These are phyloP conservation scores for Prionace glauca DNA, from an alignment of 2,797 vertebrate species.

Conservation along the genomic window DNA sequence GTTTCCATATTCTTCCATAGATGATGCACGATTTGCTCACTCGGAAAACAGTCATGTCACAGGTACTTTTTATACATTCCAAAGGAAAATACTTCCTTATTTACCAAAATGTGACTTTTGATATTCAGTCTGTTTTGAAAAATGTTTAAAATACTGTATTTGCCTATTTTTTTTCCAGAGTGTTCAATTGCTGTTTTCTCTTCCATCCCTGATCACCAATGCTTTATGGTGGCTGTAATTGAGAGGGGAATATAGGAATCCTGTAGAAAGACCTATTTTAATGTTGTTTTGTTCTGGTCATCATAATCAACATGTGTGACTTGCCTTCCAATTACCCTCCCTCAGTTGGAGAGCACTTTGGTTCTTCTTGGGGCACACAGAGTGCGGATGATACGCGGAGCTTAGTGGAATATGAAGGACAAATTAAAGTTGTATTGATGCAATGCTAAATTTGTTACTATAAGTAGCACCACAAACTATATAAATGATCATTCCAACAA, in stretches of 20 bases:
- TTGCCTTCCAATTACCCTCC: neutral
- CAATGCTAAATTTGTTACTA: neutral
- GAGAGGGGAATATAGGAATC: neutral
- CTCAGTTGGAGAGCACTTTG: neutral
- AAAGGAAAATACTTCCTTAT: neutral
- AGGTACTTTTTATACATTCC: conserved; percentile 7
- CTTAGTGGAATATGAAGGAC: neutral
- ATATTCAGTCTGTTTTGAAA: neutral
- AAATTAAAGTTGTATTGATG: neutral
- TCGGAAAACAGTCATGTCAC: conserved; percentile 16
- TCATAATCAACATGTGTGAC: neutral
- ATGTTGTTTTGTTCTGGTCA: neutral
- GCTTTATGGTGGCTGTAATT: neutral
- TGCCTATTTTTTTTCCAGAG: neutral
- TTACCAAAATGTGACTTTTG: neutral
- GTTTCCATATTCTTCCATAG: conserved; percentile 4
- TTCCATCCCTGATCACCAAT: neutral
- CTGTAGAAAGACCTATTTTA: neutral
- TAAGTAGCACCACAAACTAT: neutral
- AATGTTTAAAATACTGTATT: neutral
- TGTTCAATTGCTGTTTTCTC: neutral
- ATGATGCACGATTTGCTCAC: neutral
- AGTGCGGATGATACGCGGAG: neutral
- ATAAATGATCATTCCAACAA: neutral
- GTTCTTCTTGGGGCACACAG: neutral